A percentile compares a stretch with the other conserved stretches of the same genome.
phyloP scores from a whole-genome alignment of 2,888 invertebrate genomes.

The Scaptomyza flava region DNA sequence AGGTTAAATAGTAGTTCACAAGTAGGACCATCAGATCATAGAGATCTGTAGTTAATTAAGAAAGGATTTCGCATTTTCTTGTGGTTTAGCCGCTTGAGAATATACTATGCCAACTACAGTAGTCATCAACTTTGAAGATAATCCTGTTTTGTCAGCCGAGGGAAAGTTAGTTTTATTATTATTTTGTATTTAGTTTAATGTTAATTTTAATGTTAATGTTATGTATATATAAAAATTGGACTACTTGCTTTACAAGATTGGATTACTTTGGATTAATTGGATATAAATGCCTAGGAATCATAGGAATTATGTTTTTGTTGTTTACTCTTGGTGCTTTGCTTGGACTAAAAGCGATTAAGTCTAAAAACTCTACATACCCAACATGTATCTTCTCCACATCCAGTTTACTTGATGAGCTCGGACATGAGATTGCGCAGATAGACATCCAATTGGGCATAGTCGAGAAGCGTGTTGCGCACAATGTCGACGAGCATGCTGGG shows the following conservation, averaged over 20 bases:
- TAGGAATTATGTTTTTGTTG: constrained; percentile 48
- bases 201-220: constrained; percentile 55
- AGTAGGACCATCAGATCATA: background rate
- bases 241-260: constrained; percentile 66
- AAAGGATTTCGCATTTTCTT: background rate
- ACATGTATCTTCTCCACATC: background rate
- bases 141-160: background rate
- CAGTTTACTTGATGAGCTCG: constrained; percentile 81
- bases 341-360: constrained; percentile 60
- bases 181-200: constrained; percentile 53
- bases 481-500: constrained; percentile 90
- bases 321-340: constrained; percentile 23
- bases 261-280: constrained; percentile 31
- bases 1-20: constrained; percentile 29
- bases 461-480: constrained; percentile 90
- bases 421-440: constrained; percentile 88
- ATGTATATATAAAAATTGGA: constrained; percentile 78
- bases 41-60: background rate
- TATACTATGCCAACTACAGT: too few species aligned
- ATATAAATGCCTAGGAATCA: constrained; percentile 68
- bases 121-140: too few species aligned
- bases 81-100: too few species aligned
- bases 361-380: constrained; percentile 35
- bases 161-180: constrained; percentile 22
- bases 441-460: constrained; percentile 92